These are phyloP conservation scores for Synergus laeviventris DNA, from an alignment of 2,888 invertebrate genomes.

Conservation along the genomic window DNA sequence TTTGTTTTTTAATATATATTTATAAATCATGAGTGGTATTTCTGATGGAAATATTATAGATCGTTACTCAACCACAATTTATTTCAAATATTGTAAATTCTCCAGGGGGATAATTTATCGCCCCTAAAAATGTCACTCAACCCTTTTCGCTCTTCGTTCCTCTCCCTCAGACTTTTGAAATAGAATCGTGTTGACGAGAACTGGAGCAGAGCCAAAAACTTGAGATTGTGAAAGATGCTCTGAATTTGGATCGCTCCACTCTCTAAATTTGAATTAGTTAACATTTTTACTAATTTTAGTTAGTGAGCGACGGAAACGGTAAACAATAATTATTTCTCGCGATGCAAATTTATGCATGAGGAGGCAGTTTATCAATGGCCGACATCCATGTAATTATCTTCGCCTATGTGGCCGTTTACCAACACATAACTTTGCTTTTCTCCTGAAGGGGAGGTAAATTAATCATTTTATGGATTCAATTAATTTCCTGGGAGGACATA, in stretches of 20 bases:
- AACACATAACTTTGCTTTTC: neutral
- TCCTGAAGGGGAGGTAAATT: neutral
- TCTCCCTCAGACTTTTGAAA: neutral
- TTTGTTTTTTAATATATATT: too few relatives aligned
- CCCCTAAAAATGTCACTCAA: neutral
- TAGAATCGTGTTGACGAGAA: neutral
- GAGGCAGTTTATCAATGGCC: neutral
- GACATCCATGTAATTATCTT: constrained; percentile 19
- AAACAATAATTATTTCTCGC: constrained; percentile 32
- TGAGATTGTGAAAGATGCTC: neutral
- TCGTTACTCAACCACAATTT: neutral
- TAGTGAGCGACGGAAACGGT: constrained; percentile 2
- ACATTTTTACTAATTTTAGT: too few relatives aligned
- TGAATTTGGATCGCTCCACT: constrained; percentile 5
- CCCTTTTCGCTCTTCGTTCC: neutral
- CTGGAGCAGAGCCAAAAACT: constrained; percentile 26
- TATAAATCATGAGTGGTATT: neutral
- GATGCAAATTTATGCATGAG: constrained; percentile 33
- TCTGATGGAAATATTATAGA: neutral
- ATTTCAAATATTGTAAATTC: neutral
- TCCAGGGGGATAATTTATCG: neutral
- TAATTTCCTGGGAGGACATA: neutral
- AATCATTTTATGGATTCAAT: neutral
- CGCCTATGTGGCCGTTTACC: constrained; percentile 3
- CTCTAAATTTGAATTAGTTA: too few relatives aligned